These are phyloP conservation scores for Psophia crepitans DNA, from an alignment of 2,113 vertebrate species.

Conservation along the genomic window DNA sequence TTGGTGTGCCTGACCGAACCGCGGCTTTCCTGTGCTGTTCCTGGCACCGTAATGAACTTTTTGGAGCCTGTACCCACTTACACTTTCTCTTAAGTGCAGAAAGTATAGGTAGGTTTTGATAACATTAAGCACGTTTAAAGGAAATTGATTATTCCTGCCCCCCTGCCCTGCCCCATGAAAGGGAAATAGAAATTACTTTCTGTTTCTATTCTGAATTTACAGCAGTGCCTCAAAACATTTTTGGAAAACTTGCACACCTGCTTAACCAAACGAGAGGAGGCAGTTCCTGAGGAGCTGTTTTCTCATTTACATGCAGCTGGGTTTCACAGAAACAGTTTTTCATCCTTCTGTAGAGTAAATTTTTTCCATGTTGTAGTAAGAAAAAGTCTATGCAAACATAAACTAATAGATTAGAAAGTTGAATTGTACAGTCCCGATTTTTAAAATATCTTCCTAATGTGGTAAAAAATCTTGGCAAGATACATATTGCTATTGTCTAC, in stretches of 20 bases:
- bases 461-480: background rate
- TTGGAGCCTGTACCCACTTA: background rate
- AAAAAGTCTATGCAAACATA: background rate
- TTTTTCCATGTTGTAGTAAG: background rate
- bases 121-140: background rate
- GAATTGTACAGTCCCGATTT: background rate
- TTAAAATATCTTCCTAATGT: background rate
- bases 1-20: background rate
- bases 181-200: background rate
- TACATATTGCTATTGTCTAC: background rate
- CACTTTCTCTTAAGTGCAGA: background rate
- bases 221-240: background rate
- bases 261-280: background rate
- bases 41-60: background rate
- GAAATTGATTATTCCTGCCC: background rate
- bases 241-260: slow-evolving; percentile 13
- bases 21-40: background rate
- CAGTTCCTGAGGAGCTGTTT: background rate
- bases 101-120: background rate
- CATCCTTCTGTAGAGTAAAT: background rate
- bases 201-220: background rate
- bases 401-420: background rate
- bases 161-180: background rate
- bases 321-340: slow-evolving; percentile 21
- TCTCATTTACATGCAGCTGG: slow-evolving; percentile 2